phyloP scores from a whole-genome alignment of 2,888 invertebrate genomes.

The Byasa hedistus region DNA sequence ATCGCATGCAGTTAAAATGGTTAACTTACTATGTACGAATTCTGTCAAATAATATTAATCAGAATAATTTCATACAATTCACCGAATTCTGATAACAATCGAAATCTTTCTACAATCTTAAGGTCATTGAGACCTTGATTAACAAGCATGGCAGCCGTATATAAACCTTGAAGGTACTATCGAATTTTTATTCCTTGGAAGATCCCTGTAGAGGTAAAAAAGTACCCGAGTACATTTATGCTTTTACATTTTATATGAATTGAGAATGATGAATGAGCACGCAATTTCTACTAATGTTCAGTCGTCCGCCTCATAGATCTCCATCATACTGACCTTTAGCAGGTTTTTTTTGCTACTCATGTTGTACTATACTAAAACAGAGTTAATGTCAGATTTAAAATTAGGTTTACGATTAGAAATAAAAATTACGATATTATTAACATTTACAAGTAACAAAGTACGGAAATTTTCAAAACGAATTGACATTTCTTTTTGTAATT shows the following conservation, averaged over 20 bases:
- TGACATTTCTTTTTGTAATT: no score
- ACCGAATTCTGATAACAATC: background rate
- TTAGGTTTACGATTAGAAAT: no score
- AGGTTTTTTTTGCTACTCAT: background rate
- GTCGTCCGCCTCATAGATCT: background rate
- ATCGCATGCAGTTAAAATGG: background rate
- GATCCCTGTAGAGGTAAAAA: background rate
- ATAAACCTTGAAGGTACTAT: conserved; percentile 12
- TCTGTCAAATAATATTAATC: background rate
- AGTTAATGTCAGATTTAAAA: no score
- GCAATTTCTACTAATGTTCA: background rate
- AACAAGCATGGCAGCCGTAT: conserved; percentile 8
- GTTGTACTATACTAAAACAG: no score
- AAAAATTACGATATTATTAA: no score
- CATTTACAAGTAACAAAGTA: no score
- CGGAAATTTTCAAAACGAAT: no score
- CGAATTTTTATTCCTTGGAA: background rate
- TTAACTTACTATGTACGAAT: background rate
- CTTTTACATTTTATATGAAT: background rate
- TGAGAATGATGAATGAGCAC: background rate
- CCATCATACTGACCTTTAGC: background rate
- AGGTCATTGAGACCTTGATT: conserved; percentile 16
- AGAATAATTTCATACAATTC: background rate
- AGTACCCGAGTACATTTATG: background rate
- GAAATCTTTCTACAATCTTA: conserved; percentile 4